Conservation (phyloP, 1,140 invertebrate genomes). For the Pseudomyrmex dendroicus region DNA sequence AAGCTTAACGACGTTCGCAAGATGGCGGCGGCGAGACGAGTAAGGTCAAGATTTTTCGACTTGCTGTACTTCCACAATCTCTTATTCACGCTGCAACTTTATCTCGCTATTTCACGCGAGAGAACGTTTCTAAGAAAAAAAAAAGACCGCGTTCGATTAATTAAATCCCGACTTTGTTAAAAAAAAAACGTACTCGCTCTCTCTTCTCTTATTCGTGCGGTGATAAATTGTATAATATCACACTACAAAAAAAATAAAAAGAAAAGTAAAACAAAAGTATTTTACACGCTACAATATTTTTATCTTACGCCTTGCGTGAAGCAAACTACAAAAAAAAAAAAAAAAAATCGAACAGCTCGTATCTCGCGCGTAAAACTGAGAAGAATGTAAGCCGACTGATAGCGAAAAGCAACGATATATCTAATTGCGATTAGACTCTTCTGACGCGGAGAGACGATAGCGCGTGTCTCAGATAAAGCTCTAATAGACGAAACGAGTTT, state of each 20-base stretch:
- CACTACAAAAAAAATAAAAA: not conserved
- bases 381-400: not conserved
- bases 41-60: slow-evolving; percentile 77
- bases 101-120: slow-evolving; percentile 49
- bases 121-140: slow-evolving; percentile 12
- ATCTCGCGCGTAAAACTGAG: slow-evolving; percentile 1
- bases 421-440: not conserved
- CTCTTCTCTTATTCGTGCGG: no score
- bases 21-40: slow-evolving; percentile 51
- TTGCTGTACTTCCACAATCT: slow-evolving; percentile 27
- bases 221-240: not conserved
- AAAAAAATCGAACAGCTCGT: no score
- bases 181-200: slow-evolving; percentile 26
- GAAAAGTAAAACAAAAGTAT: no score
- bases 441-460: not conserved
- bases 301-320: no score
- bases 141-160: slow-evolving; percentile 46
- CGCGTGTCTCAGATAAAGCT: slow-evolving; percentile 16
- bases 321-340: no score
- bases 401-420: not conserved
- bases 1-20: slow-evolving; percentile 73
- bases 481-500: slow-evolving; percentile 12
- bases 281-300: no score
- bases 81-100: slow-evolving; percentile 41
- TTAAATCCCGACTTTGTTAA: slow-evolving; percentile 39